Evolutionary conservation across 2,113 vertebrate species (phyloP), one percentile per base, ranked within the genome.

Genomic region (Semicossyphus pulcher): DNA sequence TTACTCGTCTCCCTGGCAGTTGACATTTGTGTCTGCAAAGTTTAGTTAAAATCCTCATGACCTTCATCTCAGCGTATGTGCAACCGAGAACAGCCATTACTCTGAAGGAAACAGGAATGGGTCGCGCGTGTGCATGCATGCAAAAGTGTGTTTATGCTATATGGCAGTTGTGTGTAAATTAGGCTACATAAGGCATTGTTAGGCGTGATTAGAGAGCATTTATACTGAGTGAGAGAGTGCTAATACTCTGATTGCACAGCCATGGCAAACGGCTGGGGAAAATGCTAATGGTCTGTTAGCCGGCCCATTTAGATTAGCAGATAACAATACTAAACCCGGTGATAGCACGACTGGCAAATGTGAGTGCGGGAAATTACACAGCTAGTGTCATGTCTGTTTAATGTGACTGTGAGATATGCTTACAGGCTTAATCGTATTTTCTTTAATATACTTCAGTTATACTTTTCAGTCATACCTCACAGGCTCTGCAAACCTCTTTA

Each of bases 261-360:
- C n/a, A 49, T 64, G 1, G 15, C n/a, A 45, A 64, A 45, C 1
- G 14, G 18, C 54, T 15, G 28, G 44, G 44, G 47, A 15, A 39
- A 42, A 63, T 60, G 69, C 65, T 78, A 83, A 84, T 74, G 68
- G 49, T 15, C 74, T 39, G 78, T 75, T 81, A 81, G 74, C 64
- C 57, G 39, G 47, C 59, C 65, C 49, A 57, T 86, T 85, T 72
- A 72, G 68, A 86, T 72, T 62, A 77, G 65, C 64, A n/a, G 61
- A 81, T 75, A 64, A 51, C 45, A 36, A 76, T 31, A 64, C 51
- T 67, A 59, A 14, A 39, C 56, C 34, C 14, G 7, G 47, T 48
- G 42, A 73, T n/a, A 4, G 61, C 3, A 18, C 42, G 54, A 6
- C 80, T 44, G 57, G 53, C 36, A 6, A 52, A 65, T 59, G 51